A percentile compares a stretch with the other conserved stretches of the same genome.
Evolutionary conservation across 1,140 invertebrate species (phyloP).

Genomic region (Euura lappo): DNA sequence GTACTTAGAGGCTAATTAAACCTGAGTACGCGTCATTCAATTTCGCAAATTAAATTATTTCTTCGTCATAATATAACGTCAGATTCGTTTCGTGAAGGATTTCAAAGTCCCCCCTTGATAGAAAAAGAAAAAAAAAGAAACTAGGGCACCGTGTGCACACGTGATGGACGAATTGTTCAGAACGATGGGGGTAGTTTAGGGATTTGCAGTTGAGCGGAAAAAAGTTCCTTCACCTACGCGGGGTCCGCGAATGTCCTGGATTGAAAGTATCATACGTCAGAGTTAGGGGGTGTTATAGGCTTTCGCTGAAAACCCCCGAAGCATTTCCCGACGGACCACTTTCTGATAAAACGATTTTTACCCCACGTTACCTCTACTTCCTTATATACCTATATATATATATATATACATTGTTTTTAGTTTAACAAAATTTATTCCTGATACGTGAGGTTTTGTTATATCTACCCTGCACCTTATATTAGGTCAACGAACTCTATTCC

Average conservation of each 20-base stretch:
- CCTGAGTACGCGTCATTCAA: neutral
- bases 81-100: neutral
- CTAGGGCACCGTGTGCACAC: no score
- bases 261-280: slow-evolving; percentile 1
- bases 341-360: neutral
- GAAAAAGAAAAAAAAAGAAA: no score
- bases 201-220: neutral
- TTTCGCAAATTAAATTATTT: neutral
- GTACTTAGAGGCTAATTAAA: neutral
- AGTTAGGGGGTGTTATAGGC: neutral
- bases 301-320: neutral
- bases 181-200: neutral
- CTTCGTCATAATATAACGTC: neutral
- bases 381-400: no score
- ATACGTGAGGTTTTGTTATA: no score
- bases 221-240: neutral
- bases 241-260: neutral
- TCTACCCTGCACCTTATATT: no score
- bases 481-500: no score
- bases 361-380: no score
- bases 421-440: no score
- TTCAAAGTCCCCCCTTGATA: no score
- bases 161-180: no score
- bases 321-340: neutral
- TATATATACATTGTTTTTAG: no score